Base-by-base conservation (phyloP, 2,113 vertebrate species). In the Tylochromis polylepis region DNA sequence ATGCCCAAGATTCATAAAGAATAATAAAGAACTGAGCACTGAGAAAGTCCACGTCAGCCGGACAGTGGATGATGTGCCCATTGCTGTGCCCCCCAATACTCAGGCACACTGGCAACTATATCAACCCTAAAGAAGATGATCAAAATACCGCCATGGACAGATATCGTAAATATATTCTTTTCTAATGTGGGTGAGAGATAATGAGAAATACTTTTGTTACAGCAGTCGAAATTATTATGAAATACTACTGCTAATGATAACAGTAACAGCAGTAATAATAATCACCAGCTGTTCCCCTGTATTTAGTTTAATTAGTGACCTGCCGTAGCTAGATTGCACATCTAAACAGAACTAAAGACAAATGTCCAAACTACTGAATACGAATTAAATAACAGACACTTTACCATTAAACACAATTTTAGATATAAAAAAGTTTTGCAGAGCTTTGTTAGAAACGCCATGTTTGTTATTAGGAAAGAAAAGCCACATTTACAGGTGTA, bases 251-350 rank as follows among this genome's bases (percentile, higher is more conserved):
- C 62, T 20, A 62, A 0, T 62, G 59, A n/a, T 12, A n/a, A 36
- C 31, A 62, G 31, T 24, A 41, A 8, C 15, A 67, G 11, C 14
- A 67, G 34, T 67, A 67, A 41, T 67, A 67, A 67, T 67, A 14
- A 67, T 41, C n/a, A 67, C n/a, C 1, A 15, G n/a, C 12, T 41
- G 20, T 67, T 38, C 20, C 11, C 34, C 36, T 41, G n/a, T 67
- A 15, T 67, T 67, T 41, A 41, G 36, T 67, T 9, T 67, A 11
- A 11, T 43, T 43, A 41, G 34, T 24, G 62, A 41, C 7, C 11
- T 67, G 62, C 36, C 62, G 24, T 20, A 67, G 36, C 4, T 15
- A 41, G 36, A 11, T 15, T 22, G 36, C 34, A 22, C 0, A 1
- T 65, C 34, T 8, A 38, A 38, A 67, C 20, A 22, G n/a, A 8